These are phyloP conservation scores for Chrysochloris asiatica DNA, from an alignment of 2,113 vertebrate species.

Conservation along the genomic window DNA sequence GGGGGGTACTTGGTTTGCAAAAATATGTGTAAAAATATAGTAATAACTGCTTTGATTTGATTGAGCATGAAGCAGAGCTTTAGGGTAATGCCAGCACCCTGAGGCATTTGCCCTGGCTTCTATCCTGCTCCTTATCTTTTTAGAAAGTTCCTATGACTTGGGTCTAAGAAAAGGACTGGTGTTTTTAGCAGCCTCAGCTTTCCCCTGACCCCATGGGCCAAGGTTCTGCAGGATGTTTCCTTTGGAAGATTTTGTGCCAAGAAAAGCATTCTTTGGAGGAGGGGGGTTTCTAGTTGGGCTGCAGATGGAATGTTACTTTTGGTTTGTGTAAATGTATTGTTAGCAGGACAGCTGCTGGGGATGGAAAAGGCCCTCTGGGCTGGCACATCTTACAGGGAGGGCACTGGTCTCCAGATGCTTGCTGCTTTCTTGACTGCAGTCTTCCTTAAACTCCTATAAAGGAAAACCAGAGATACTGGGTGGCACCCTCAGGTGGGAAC, in stretches of 20 bases:
- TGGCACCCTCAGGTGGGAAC: neutral
- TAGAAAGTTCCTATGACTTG: neutral
- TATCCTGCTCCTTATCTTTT: neutral
- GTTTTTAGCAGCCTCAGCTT: conserved; percentile 50
- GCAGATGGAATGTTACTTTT: conserved; percentile 61
- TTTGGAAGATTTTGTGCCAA: conserved; percentile 69
- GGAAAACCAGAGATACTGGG: neutral
- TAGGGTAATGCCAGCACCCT: neutral
- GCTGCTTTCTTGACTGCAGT: neutral
- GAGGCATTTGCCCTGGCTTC: neutral
- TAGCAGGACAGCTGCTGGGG: conserved; percentile 46
- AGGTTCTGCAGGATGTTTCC: conserved; percentile 74
- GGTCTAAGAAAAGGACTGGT: conserved; percentile 15
- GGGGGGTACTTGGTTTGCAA: neutral
- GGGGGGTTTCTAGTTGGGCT: conserved; percentile 19
- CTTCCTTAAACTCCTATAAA: neutral
- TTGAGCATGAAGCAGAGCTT: neutral
- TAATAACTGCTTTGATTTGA: neutral
- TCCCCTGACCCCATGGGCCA: conserved; percentile 47
- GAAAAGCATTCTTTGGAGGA: conserved; percentile 65
- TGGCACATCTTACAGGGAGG: neutral
- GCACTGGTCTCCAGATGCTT: neutral
- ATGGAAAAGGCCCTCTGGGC: neutral
- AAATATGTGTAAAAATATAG: neutral
- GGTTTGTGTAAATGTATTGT: conserved; percentile 34